Conservation (phyloP, 2,797 vertebrate genomes). For the Tinamus major region DNA sequence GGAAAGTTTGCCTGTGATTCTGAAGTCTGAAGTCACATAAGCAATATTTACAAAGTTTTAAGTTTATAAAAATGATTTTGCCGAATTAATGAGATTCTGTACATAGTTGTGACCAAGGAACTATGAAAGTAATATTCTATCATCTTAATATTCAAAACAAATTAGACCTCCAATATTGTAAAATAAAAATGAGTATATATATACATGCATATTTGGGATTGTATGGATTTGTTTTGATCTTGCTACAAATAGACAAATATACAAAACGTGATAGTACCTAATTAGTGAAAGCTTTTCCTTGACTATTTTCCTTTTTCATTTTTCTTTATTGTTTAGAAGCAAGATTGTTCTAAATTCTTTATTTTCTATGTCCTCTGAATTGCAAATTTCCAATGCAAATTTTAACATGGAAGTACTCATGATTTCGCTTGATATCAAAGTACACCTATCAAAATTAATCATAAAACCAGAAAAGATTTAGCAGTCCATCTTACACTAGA, state of each 20-base stretch:
- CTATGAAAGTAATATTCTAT: background rate
- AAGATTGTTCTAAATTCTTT: too few species aligned
- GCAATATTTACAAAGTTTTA: background rate
- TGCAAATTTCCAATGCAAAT: background rate
- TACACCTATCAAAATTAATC: background rate
- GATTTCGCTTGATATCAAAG: background rate
- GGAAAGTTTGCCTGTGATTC: background rate
- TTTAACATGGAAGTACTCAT: background rate
- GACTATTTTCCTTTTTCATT: background rate
- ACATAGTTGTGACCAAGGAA: background rate
- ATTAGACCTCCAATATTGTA: background rate
- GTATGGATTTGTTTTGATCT: background rate
- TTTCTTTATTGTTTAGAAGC: background rate
- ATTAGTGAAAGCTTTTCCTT: background rate
- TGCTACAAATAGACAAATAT: background rate
- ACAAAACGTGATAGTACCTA: background rate
- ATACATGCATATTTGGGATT: background rate
- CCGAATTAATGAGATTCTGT: background rate
- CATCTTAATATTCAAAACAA: background rate
- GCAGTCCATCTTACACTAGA: background rate
- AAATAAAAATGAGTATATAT: background rate
- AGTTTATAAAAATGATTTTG: background rate
- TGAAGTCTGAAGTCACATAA: background rate
- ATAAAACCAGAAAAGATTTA: background rate
- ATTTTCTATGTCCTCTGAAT: too few species aligned